Conservation (phyloP, 92 coral and sea anemone genomes). For the Palythoa grandis region DNA sequence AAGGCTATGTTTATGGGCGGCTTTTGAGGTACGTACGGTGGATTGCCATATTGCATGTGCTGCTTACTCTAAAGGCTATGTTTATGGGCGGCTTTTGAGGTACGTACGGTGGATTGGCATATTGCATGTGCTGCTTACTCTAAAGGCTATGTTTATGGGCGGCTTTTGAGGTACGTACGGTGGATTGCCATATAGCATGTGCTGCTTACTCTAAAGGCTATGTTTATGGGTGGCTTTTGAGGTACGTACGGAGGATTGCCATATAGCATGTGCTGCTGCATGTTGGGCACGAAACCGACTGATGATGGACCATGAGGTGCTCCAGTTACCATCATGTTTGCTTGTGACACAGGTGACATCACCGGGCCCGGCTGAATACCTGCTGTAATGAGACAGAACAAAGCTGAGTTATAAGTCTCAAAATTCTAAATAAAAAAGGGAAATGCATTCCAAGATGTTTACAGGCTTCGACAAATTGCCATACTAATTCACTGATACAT, state of each 20-base stretch:
- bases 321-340: constrained; percentile 39
- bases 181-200: no score
- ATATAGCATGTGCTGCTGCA: constrained; percentile 43
- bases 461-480: no score
- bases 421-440: no score
- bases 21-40: background rate
- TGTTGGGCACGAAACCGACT: constrained; percentile 34
- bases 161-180: constrained; percentile 3
- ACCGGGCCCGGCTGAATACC: constrained; percentile 41
- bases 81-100: no score
- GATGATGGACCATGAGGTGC: constrained; percentile 36
- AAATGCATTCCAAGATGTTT: no score
- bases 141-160: no score
- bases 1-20: background rate
- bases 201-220: background rate
- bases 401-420: background rate
- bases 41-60: constrained; percentile 27
- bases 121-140: background rate
- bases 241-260: constrained; percentile 37
- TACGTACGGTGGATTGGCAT: no score
- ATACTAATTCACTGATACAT: no score
- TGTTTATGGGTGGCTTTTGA: background rate
- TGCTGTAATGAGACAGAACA: background rate
- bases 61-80: background rate
- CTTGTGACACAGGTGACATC: constrained; percentile 33